phyloP scores from a whole-genome alignment of 1,140 invertebrate genomes.

The Antheraea pernyi region DNA sequence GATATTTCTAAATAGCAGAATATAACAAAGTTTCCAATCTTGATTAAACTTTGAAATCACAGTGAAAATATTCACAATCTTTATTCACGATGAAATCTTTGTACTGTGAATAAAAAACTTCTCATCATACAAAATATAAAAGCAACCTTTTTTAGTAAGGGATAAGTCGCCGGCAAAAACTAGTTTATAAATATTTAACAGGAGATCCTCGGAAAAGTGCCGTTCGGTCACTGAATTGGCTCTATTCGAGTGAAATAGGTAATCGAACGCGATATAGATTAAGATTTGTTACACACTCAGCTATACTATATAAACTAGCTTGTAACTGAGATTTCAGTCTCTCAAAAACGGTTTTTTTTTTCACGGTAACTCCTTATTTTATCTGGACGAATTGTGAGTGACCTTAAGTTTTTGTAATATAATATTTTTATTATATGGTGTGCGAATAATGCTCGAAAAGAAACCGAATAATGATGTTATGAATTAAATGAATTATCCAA shows the following conservation, averaged over 20 bases:
- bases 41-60: not conserved
- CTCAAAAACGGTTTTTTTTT: too few species aligned
- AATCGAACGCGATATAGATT: constrained; percentile 7
- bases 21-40: not conserved
- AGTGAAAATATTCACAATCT: not conserved
- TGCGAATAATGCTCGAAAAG: too few species aligned
- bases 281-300: not conserved
- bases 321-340: too few species aligned
- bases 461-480: too few species aligned
- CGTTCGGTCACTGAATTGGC: constrained; percentile 31
- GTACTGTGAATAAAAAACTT: not conserved
- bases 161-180: not conserved
- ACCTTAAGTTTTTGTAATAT: too few species aligned
- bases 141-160: not conserved
- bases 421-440: too few species aligned
- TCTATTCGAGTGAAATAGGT: constrained; percentile 28
- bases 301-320: not conserved
- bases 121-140: not conserved
- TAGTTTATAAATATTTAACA: constrained; percentile 27
- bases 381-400: too few species aligned
- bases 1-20: too few species aligned
- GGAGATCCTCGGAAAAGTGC: constrained; percentile 21
- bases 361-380: too few species aligned
- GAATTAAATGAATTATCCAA: too few species aligned
- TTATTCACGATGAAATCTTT: not conserved